Percentiles rank a stretch among this genome's conserved stretches.
Evolutionary conservation across 2,888 invertebrate genomes (phyloP).

Genomic region (Heliconius ethilla): DNA sequence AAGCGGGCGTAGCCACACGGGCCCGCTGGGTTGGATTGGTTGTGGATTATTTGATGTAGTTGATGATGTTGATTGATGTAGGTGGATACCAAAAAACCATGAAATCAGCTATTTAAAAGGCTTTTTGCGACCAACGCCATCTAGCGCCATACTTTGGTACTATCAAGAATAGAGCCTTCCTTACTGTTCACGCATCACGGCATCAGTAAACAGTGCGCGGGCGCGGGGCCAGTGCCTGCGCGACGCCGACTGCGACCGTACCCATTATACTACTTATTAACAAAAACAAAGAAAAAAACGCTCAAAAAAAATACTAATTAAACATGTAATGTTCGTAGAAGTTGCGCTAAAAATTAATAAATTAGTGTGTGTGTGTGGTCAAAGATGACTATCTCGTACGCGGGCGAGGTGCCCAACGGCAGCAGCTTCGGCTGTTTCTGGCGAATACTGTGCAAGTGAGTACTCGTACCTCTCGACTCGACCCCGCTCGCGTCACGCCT

Average conservation of each 20-base stretch:
- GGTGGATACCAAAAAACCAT: neutral
- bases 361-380: conserved; percentile 7
- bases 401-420: conserved; percentile 94
- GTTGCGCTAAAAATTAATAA: neutral
- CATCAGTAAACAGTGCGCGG: conserved; percentile 52
- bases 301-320: neutral
- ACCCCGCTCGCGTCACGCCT: conserved; percentile 46
- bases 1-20: too few species aligned
- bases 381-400: conserved; percentile 93
- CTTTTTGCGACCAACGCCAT: conserved; percentile 49
- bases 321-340: conserved; percentile 16
- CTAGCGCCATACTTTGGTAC: conserved; percentile 48
- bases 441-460: conserved; percentile 94
- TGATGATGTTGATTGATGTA: too few species aligned
- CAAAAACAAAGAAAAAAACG: conserved; percentile 10
- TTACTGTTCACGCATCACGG: conserved; percentile 48
- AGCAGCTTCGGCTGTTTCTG: conserved; percentile 96
- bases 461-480: neutral
- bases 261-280: neutral
- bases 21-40: too few species aligned
- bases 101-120: neutral
- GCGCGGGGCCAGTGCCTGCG: conserved; percentile 61
- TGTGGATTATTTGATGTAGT: too few species aligned
- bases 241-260: conserved; percentile 2
- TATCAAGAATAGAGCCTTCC: conserved; percentile 44